Evolutionary conservation across 2,888 invertebrate species (phyloP), one percentile per base, ranked within the genome.

Genomic region (Volucella bombylans): DNA sequence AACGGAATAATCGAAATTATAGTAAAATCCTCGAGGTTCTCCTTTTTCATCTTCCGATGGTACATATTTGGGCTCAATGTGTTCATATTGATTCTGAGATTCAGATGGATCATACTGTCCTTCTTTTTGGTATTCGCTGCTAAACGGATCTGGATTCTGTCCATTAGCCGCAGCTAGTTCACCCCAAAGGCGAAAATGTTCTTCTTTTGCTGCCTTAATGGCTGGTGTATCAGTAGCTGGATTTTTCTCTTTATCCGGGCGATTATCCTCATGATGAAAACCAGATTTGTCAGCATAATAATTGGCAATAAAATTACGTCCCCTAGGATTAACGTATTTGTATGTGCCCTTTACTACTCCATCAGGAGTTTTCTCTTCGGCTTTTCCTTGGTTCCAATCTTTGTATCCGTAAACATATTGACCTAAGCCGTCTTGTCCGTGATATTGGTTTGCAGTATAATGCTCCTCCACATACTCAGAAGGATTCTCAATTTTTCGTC

Each of bases 181-280:
- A 49, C 94, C 92, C 95, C 95, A 95, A 31, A 94, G 93, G 88
- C 93, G 93, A 89, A 94, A 94, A 90, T 95, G 95, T 69, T 94
- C 95, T 62, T 94, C 93, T 85, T 95, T 94, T 43, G 95, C 96
- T 14, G 93, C 94, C 78, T 93, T 93, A 4, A 96, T 95, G 82
- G 94, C 96, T 0, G 95, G 94, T 0, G 94, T 94, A 89, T 96
- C 96, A 86, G 94, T 93, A 11, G 94, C 93, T 0, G 94, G 95
- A 89, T 93, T 92, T 67, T 94, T 93, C 64, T 93, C 92, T 65
- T 94, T 93, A 88, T 94, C 94, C 12, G 95, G 95, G 3, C 95
- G 92, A 89, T 96, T 95, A 89, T 96, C 96, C 79, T 95, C 94
- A 86, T 96, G 95, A 91, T 96, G 96, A 93, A 96, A 96, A n/a